These are phyloP conservation scores for Nebria ingens DNA, from an alignment of 1,140 invertebrate genomes.

Conservation along the genomic window DNA sequence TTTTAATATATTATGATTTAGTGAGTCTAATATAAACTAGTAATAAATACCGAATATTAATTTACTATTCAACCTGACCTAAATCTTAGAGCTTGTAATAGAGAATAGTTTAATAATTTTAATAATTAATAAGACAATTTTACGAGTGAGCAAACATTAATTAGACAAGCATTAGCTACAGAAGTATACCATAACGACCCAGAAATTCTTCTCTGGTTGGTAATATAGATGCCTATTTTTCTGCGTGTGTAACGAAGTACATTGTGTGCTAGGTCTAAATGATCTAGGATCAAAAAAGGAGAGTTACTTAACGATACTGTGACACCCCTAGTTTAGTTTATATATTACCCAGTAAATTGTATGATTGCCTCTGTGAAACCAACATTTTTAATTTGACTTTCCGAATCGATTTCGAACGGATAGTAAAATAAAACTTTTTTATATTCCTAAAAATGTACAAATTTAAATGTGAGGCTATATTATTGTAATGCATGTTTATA, in stretches of 20 bases:
- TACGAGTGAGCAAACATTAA: too few relatives aligned
- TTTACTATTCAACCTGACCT: too few relatives aligned
- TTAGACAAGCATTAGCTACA: too few relatives aligned
- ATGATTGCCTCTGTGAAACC: conserved; percentile 87
- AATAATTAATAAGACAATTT: too few relatives aligned
- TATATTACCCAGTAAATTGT: conserved; percentile 75
- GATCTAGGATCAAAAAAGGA: conserved; percentile 51
- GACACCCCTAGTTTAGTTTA: conserved; percentile 11
- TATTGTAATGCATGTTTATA: neutral
- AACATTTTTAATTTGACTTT: conserved; percentile 79
- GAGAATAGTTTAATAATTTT: too few relatives aligned
- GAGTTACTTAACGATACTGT: conserved; percentile 4
- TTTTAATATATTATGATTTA: too few relatives aligned
- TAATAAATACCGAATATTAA: too few relatives aligned
- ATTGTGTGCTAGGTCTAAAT: conserved; percentile 66
- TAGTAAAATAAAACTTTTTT: conserved; percentile 84
- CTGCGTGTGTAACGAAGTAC: conserved; percentile 79
- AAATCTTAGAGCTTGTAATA: too few relatives aligned
- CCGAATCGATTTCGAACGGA: conserved; percentile 62
- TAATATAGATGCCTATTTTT: conserved; percentile 80
- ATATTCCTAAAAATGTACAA: conserved; percentile 58
- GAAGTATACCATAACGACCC: conserved; percentile 88
- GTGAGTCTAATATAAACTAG: conserved; percentile 10
- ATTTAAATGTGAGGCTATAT: neutral
- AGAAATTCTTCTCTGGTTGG: conserved; percentile 76